Conservation (phyloP, 1,140 invertebrate species). For the Thrips palmi region DNA sequence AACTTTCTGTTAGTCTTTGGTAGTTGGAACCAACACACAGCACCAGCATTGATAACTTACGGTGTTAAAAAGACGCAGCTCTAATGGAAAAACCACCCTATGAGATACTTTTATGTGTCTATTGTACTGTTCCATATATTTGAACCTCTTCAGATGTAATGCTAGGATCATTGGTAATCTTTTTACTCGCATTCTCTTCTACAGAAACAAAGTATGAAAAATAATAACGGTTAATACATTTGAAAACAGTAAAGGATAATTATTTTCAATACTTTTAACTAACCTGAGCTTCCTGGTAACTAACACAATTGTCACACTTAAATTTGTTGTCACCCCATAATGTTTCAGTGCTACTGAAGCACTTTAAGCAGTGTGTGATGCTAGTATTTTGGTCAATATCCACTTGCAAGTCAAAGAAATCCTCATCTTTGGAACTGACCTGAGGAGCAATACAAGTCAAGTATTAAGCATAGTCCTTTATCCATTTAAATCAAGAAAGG, state of each 20-base stretch:
- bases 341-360: slow-evolving; percentile 97
- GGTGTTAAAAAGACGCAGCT: slow-evolving; percentile 93
- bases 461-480: slow-evolving; percentile 3
- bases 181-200: slow-evolving; percentile 95
- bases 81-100: slow-evolving; percentile 94
- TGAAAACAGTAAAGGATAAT: not conserved
- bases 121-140: slow-evolving; percentile 98
- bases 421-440: slow-evolving; percentile 95
- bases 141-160: slow-evolving; percentile 95
- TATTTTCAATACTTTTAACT: too few species aligned
- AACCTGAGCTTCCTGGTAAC: slow-evolving; percentile 95
- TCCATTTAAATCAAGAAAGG: not conserved
- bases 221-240: not conserved
- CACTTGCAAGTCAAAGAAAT: slow-evolving; percentile 97
- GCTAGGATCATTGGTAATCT: slow-evolving; percentile 95
- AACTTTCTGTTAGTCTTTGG: slow-evolving; percentile 1
- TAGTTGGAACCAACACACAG: not conserved
- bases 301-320: slow-evolving; percentile 98
- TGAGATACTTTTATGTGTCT: slow-evolving; percentile 98
- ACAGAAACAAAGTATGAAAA: slow-evolving; percentile 20
- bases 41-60: slow-evolving; percentile 31
- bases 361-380: slow-evolving; percentile 93
- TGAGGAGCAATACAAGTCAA: slow-evolving; percentile 17
- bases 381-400: slow-evolving; percentile 99
- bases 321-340: slow-evolving; percentile 99